Evolutionary conservation across 2,888 invertebrate species (phyloP).

Genomic region (Archips crataeganus): DNA sequence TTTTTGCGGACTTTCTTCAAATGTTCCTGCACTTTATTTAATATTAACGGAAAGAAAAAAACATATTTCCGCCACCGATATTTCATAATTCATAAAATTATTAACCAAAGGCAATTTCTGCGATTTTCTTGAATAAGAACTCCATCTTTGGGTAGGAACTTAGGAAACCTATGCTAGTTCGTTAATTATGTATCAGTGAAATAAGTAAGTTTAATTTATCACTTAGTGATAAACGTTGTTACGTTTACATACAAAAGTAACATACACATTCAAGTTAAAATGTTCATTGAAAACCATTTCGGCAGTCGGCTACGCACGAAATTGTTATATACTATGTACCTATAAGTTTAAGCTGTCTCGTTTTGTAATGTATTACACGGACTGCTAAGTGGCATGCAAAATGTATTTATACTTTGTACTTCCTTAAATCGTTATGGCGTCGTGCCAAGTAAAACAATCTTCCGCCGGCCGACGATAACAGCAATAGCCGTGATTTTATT

Average conservation of each 20-base stretch:
- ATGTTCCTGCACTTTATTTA: too few relatives aligned
- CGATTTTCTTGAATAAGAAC: too few relatives aligned
- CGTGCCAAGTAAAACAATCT: constrained; percentile 83
- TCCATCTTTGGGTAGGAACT: too few relatives aligned
- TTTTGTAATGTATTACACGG: constrained; percentile 72
- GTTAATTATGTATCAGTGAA: not conserved
- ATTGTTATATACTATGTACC: constrained; percentile 42
- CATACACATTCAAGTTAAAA: constrained; percentile 19
- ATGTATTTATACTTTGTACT: constrained; percentile 84
- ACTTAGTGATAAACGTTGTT: too few relatives aligned
- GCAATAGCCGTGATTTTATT: constrained; percentile 73
- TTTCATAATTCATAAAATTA: too few relatives aligned
- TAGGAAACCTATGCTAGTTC: too few relatives aligned
- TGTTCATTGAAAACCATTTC: constrained; percentile 47
- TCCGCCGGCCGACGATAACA: constrained; percentile 74
- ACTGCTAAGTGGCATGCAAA: constrained; percentile 84
- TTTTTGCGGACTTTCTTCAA: too few relatives aligned
- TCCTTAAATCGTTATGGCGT: constrained; percentile 82
- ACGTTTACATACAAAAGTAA: not conserved
- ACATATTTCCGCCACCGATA: too few relatives aligned
- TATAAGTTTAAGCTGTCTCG: constrained; percentile 66
- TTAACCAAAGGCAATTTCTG: too few relatives aligned
- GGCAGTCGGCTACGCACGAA: constrained; percentile 50
- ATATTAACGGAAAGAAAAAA: too few relatives aligned
- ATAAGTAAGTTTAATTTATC: too few relatives aligned